phyloP scores from a whole-genome alignment of 2,888 invertebrate genomes.

The Caenorhabditis japonica region DNA sequence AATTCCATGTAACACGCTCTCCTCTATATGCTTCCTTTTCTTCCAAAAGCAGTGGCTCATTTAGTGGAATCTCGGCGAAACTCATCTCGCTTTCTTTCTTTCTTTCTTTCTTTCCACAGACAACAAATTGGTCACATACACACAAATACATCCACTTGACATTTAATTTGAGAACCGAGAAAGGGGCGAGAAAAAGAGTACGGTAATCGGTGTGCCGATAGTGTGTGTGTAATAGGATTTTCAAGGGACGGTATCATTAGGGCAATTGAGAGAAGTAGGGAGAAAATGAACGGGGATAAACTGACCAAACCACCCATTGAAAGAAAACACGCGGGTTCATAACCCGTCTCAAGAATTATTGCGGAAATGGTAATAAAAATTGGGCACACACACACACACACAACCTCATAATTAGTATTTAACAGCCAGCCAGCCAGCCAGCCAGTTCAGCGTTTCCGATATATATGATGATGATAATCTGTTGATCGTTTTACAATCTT shows the following conservation, averaged over 20 bases:
- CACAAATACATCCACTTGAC: slow-evolving; percentile 41
- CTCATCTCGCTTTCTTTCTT: slow-evolving; percentile 31
- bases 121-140: slow-evolving; percentile 48
- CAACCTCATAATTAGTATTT: slow-evolving; percentile 28
- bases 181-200: slow-evolving; percentile 15
- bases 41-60: slow-evolving; percentile 32
- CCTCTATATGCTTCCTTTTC: slow-evolving; percentile 33
- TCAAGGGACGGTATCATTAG: slow-evolving; percentile 46
- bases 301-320: no score
- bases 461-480: slow-evolving; percentile 39
- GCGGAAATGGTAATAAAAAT: slow-evolving; percentile 4
- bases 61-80: slow-evolving; percentile 34
- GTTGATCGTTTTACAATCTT: slow-evolving; percentile 40
- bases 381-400: background rate
- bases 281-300: slow-evolving; percentile 12
- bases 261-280: slow-evolving; percentile 34
- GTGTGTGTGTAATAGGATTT: slow-evolving; percentile 28
- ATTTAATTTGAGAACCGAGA: slow-evolving; percentile 38
- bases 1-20: slow-evolving; percentile 54
- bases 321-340: slow-evolving; percentile 26
- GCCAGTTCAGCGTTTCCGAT: no score
- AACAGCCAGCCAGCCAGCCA: no score
- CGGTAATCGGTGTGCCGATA: slow-evolving; percentile 38
- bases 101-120: slow-evolving; percentile 18
- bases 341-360: slow-evolving; percentile 5